Base-by-base conservation (phyloP, 2,113 vertebrate species). In the Leptodactylus fuscus region DNA sequence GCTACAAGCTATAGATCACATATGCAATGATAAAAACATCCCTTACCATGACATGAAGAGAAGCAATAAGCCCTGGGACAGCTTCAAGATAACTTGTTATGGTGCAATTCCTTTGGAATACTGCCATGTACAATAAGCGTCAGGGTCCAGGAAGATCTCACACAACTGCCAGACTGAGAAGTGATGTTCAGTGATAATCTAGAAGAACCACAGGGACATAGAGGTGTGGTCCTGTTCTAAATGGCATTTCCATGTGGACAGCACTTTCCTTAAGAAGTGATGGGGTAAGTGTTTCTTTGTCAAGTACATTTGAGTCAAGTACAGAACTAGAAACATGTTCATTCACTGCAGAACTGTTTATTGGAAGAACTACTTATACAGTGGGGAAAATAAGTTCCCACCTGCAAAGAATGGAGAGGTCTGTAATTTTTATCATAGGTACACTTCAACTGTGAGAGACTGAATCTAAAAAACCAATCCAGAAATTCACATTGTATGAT, bases 201-300 rank as follows among this genome's bases (percentile, higher is more conserved):
- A 20, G 12, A 79, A 11, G 51, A 32, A 71, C 27, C 44, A 38
- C 48, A 71, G 22, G 55, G 67, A 73, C 80, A 34, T n/a, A 58
- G 81, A 74, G 69, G 81, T 55, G 81, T 38, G 67, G 81, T 24
- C 49, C 34, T 55, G 29, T 53, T 74, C 67, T 83, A 13, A 49
- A 83, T 53, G 48, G 16, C 49, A 83, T 53, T 73, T 83, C 49
- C 53, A 79, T 79, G 34, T 41, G 51, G 76, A 79, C 76, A 55
- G 32, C 15, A 55, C 49, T 55, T 78, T 55, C 51, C 76, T 78
- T 6, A 48, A 48, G 27, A 20, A 49, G 20, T 49, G 15, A 18
- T 44, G 9, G 67, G 22, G 44, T 3, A 41, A 24, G 70, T n/a
- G 38, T 38, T 11, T 44, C 41, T 16, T 20, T 27, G 32, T 70